Conservation (phyloP, 2,797 vertebrate species). For the Tenualosa thibaudeaui region DNA sequence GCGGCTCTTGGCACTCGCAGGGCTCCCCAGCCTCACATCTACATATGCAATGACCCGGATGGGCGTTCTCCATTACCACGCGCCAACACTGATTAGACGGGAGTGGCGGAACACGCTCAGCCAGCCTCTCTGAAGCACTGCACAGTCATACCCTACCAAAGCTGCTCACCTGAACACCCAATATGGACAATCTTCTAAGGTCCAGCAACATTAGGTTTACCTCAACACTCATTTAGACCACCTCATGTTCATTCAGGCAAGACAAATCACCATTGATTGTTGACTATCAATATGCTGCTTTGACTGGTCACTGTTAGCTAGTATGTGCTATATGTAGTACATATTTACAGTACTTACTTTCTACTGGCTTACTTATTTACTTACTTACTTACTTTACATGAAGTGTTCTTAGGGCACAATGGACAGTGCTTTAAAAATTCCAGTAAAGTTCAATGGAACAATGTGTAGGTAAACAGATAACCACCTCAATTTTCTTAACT, state of each 20-base stretch:
- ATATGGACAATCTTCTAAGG: background rate
- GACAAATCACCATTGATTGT: no score
- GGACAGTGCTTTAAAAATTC: background rate
- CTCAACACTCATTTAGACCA: background rate
- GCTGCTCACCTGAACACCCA: background rate
- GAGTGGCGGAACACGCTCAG: background rate
- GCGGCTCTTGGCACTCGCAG: background rate
- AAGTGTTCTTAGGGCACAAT: background rate
- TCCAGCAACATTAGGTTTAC: background rate
- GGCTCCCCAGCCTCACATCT: background rate
- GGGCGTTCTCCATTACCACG: conserved; percentile 25
- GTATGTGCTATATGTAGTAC: no score
- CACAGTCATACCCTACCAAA: background rate
- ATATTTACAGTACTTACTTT: no score
- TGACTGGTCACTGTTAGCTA: no score
- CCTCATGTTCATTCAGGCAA: background rate
- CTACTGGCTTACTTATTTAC: no score
- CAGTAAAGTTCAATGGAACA: background rate
- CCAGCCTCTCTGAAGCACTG: background rate
- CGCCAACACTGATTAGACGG: background rate
- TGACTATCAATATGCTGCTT: no score
- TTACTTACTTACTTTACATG: no score
- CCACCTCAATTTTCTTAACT: no score
- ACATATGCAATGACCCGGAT: conserved; percentile 18
- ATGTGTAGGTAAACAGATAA: background rate